These are phyloP conservation scores for Scolanthus callimorphus DNA, from an alignment of 92 coral and sea anemone species.

Conservation along the genomic window DNA sequence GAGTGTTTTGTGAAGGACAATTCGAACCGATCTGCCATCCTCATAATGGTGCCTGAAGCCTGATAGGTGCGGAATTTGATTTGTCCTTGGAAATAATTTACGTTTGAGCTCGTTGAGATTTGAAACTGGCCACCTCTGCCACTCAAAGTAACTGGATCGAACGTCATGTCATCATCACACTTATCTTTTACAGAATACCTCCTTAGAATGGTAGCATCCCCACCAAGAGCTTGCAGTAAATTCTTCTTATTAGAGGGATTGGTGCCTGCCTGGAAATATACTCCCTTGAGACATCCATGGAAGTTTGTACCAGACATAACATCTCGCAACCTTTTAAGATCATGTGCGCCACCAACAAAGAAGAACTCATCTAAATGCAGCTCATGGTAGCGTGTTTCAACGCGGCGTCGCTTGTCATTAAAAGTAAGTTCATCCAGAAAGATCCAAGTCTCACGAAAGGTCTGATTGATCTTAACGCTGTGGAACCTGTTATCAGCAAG, in stretches of 20 bases:
- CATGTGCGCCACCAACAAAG: constrained; percentile 62
- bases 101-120: neutral
- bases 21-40: constrained; percentile 23
- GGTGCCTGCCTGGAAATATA: no score
- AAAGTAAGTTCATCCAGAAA: constrained; percentile 29
- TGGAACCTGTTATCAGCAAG: constrained; percentile 60
- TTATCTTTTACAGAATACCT: constrained; percentile 21
- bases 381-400: constrained; percentile 38
- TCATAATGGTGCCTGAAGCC: constrained; percentile 26
- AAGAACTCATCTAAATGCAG: constrained; percentile 47
- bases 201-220: constrained; percentile 31
- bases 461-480: constrained; percentile 27
- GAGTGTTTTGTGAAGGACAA: constrained; percentile 3
- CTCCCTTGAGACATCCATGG: constrained; percentile 58
- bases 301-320: constrained; percentile 53
- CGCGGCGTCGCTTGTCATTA: constrained; percentile 15
- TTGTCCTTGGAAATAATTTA: constrained; percentile 19
- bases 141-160: constrained; percentile 41
- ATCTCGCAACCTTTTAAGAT: constrained; percentile 27
- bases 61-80: constrained; percentile 57
- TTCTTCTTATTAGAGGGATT: constrained; percentile 5
- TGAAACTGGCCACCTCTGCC: constrained; percentile 18
- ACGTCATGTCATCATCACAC: constrained; percentile 2
- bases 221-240: constrained; percentile 22
- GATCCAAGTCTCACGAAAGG: constrained; percentile 17